Evolutionary conservation across 2,113 vertebrate genomes (phyloP), one percentile per base, ranked within the genome.

Genomic region (Ptyas mucosa): DNA sequence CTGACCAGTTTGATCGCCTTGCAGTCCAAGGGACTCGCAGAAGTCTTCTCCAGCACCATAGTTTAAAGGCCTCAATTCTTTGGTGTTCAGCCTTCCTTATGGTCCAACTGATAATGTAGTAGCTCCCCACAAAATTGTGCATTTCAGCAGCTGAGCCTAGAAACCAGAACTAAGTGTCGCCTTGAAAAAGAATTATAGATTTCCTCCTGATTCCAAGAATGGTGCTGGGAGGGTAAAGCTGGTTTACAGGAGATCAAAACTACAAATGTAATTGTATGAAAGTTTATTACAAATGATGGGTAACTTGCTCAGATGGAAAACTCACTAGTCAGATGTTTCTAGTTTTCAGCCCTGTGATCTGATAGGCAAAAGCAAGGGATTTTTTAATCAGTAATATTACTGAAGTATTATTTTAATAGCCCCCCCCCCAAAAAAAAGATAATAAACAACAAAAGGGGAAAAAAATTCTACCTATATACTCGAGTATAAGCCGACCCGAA

Each of bases 371-470:
- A 81, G 85, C 20, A 57, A 6, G 10, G 12, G 58, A 46, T 57
- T 55, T 89, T 55, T 89, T 92, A 43, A 43, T 69, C 52, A 53
- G 18, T 92, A 93, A 85, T 1, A 15, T 39, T 3, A 8, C 14
- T 91, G 61, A 29, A 58, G 51, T 3, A 58, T 6, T 89, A 54
- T 92, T 94, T 89, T 91, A 69, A 24, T 91, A 95, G 18, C 51
- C 51, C 43, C 43, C 43, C 43, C 43, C 43, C n/a, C n/a, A 90
- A 61, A 94, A 93, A 89, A 53, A 81, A 95, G 93, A 64, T 26
- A 75, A 92, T 15, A 81, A 69, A 7, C 20, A 90, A 94, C 0
- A 0, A 64, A 29, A 94, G 0, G 2, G 46, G 7, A 92, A 89
- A 43, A 11, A 53, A 29, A 51, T n/a, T 39, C n/a, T n/a, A n/a